Evolutionary conservation across 37 sponge, comb jelly and placozoan genomes (phyloP), one percentile per base, ranked within the genome.

Genomic region (Hexactinellida sp.): DNA sequence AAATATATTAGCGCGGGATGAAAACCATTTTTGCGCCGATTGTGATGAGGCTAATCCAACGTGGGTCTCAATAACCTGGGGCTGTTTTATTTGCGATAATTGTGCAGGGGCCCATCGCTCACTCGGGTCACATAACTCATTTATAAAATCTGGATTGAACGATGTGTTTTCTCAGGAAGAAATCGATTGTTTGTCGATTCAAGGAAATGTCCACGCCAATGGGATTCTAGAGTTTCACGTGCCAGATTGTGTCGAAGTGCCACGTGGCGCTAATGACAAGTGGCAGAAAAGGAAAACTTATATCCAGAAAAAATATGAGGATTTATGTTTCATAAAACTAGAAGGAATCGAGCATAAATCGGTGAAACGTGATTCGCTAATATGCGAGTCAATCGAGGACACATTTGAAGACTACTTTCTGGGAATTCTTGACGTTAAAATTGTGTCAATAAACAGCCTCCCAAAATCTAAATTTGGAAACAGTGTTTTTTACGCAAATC

Each of bases 41-140:
- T 94, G 94, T 91, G 86, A 24, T 39, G 94, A 94, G 83, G 89
- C 91, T 1, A 84, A 84, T 36, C 94, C 94, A 10, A 88, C 89
- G 10, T 94, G 94, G 94, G 94, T 91, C 52, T 91, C 92, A 84
- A 87, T 90, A 19, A 94, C 91, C 83, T 85, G 90, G 84, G 94
- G 94, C 1, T 85, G 83, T 1, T 89, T 94, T 89, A 88, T 94
- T 39, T 94, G 94, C 85, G 90, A 90, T 0, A 92, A 94, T 47
- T 94, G 94, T 84, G 94, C 94, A 7, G 92, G 94, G 37, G 94
- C 90, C 13, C 94, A 94, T 83, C 91, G 94, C 85, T 91, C 88
- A 24, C 86, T 94, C 0, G 94, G 94, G 10, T 91, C 92, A 5
- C 84, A 94, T 13, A 84, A 90, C 37, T 94, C 94, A 1, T 94